A percentile compares a stretch with the other conserved stretches of the same genome.
Conservation (phyloP, 2,888 invertebrate species). For the Aphidoletes aphidimyza region DNA sequence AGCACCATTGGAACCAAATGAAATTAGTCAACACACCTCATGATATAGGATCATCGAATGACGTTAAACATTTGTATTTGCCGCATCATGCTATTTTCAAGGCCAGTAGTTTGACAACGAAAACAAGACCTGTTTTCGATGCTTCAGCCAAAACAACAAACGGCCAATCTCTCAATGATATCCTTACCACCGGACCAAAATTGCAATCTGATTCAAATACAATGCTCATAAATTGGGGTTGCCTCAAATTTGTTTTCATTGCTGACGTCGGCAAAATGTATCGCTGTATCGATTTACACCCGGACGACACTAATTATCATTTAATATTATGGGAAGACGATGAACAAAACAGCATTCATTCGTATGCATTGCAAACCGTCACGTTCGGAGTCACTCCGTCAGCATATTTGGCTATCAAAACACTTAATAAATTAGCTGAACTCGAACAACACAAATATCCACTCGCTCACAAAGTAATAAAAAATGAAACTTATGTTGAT, state of each 20-base stretch:
- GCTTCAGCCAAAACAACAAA: constrained; percentile 57
- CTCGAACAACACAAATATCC: constrained; percentile 50
- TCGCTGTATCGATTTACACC: constrained; percentile 54
- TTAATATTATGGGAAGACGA: neutral
- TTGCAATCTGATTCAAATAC: constrained; percentile 59
- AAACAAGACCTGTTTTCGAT: constrained; percentile 56
- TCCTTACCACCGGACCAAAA: constrained; percentile 59
- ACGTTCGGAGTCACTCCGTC: neutral
- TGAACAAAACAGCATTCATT: neutral
- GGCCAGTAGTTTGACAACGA: constrained; percentile 55
- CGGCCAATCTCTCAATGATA: constrained; percentile 59
- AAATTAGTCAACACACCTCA: neutral
- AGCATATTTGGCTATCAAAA: neutral
- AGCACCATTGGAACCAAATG: too few relatives aligned
- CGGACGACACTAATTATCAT: neutral
- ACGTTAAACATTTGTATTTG: constrained; percentile 22
- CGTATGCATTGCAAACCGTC: neutral
- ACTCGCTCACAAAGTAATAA: constrained; percentile 52
- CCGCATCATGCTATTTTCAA: constrained; percentile 55
- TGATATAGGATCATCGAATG: neutral
- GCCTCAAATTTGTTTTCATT: constrained; percentile 58
- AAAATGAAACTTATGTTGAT: constrained; percentile 56
- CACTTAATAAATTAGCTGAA: neutral
- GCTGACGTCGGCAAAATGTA: constrained; percentile 61
- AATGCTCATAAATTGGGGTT: constrained; percentile 57